phyloP scores from a whole-genome alignment of 2,113 vertebrate genomes.

The Antechinus stuartii region DNA sequence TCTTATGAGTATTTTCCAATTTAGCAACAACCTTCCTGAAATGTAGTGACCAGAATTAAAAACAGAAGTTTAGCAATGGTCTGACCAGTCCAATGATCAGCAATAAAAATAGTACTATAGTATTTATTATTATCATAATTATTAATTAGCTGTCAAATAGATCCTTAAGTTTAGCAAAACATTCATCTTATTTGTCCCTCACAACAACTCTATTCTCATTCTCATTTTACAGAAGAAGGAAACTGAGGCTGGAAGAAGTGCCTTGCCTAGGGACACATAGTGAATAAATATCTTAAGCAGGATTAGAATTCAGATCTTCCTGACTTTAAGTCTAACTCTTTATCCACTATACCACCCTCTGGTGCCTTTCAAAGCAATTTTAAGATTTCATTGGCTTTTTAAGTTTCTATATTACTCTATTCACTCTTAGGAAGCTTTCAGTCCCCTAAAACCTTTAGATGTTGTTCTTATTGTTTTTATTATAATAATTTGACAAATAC shows the following conservation, averaged over 20 bases:
- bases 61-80: neutral
- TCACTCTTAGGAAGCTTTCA: neutral
- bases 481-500: no score
- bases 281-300: neutral
- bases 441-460: neutral
- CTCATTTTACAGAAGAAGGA: neutral
- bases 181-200: neutral
- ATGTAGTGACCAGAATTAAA: neutral
- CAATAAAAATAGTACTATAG: neutral
- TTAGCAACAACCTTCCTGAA: neutral
- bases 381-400: neutral
- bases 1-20: neutral
- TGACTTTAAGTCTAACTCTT: neutral
- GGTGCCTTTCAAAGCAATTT: neutral
- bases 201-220: neutral
- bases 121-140: no score
- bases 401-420: neutral
- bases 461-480: neutral
- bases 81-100: neutral
- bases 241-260: neutral
- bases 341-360: neutral
- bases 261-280: neutral
- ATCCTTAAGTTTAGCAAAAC: neutral
- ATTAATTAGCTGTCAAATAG: neutral
- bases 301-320: neutral